Conservation (phyloP, 2,888 invertebrate genomes). For the Malachius bipustulatus region DNA sequence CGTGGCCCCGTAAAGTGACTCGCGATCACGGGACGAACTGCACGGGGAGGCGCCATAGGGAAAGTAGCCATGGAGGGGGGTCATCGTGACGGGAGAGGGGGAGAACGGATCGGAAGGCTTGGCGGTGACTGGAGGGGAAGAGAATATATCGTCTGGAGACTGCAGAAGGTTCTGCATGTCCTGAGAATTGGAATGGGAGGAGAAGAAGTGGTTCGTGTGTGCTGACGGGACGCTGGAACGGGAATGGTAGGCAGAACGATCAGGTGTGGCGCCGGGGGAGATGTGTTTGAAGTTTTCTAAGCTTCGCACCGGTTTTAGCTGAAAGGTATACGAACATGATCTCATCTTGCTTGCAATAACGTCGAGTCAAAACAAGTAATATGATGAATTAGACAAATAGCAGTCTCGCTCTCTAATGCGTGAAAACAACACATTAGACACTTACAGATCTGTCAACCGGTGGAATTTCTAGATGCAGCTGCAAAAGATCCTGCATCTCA, state of each 20-base stretch:
- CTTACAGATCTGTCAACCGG: slow-evolving; percentile 54
- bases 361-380: slow-evolving; percentile 12
- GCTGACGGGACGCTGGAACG: slow-evolving; percentile 29
- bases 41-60: slow-evolving; percentile 40
- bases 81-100: no score
- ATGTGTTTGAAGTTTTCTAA: slow-evolving; percentile 44
- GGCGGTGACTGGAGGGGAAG: slow-evolving; percentile 29
- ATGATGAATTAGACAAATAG: no score
- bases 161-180: slow-evolving; percentile 24
- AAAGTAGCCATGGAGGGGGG: no score
- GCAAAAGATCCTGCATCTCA: slow-evolving; percentile 51
- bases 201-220: slow-evolving; percentile 21
- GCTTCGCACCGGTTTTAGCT: slow-evolving; percentile 50
- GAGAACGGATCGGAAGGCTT: slow-evolving; percentile 26
- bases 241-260: slow-evolving; percentile 26
- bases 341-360: no score
- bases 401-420: no score
- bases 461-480: slow-evolving; percentile 40
- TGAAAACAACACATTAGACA: no score
- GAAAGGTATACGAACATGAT: slow-evolving; percentile 27
- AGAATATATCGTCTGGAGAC: slow-evolving; percentile 34
- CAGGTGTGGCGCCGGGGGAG: slow-evolving; percentile 28
- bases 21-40: slow-evolving; percentile 35
- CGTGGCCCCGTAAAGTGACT: slow-evolving; percentile 33
- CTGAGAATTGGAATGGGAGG: slow-evolving; percentile 15